A percentile compares a stretch with the other conserved stretches of the same genome.
Conservation (phyloP, 2,797 vertebrate genomes). For the Muscicapa striata region DNA sequence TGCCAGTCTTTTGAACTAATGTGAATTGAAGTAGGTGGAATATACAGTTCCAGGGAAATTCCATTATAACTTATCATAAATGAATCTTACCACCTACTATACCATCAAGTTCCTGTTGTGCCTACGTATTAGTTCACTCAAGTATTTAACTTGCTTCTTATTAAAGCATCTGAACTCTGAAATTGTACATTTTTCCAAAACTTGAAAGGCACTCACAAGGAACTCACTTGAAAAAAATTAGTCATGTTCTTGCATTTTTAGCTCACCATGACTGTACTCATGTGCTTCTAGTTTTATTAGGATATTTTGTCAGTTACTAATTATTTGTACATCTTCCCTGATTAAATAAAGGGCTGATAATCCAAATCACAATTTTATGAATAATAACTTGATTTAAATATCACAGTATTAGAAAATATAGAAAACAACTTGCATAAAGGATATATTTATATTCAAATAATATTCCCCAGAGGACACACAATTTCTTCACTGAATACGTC, state of each 20-base stretch:
- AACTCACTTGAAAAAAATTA: neutral
- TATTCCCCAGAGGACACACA: neutral
- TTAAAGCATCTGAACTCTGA: neutral
- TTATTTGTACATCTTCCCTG: neutral
- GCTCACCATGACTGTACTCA: neutral
- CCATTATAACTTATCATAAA: slow-evolving; percentile 24
- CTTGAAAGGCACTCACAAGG: neutral
- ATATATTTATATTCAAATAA: neutral
- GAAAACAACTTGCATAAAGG: neutral
- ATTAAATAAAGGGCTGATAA: neutral
- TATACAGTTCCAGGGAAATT: slow-evolving; percentile 23
- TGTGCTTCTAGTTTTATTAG: neutral
- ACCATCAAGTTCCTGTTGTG: slow-evolving; percentile 5
- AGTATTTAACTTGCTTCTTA: neutral
- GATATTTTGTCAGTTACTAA: neutral
- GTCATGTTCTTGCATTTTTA: neutral
- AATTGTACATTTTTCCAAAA: neutral
- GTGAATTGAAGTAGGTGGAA: slow-evolving; percentile 9
- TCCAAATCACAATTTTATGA: neutral
- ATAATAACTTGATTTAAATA: neutral
- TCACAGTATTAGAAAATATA: neutral
- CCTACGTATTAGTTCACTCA: neutral
- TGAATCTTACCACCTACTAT: slow-evolving; percentile 6
- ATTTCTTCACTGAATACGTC: neutral
- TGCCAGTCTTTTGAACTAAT: neutral